Evolutionary conservation across 2,888 invertebrate genomes (phyloP).

Genomic region (Galeopsomyia nigrocyanea): DNA sequence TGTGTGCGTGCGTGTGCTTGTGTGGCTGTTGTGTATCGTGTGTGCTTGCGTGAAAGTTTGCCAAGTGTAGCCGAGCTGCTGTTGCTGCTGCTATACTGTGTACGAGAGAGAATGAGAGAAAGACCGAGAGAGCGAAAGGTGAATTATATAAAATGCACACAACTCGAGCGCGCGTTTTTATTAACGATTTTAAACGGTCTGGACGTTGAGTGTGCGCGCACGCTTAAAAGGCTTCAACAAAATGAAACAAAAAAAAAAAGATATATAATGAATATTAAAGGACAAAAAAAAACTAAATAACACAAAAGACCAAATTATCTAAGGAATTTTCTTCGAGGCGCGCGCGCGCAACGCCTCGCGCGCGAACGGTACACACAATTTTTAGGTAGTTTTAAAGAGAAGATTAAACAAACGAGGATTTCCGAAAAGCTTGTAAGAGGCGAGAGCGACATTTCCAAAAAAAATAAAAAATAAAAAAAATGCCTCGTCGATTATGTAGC

Average conservation of each 20-base stretch:
- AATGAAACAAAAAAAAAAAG: constrained; percentile 10
- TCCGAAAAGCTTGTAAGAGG: background rate
- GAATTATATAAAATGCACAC: background rate
- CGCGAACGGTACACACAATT: constrained; percentile 6
- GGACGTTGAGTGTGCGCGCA: constrained; percentile 5
- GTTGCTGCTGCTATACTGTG: too few species aligned
- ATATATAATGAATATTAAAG: background rate
- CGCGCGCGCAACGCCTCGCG: background rate
- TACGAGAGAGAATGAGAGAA: too few species aligned
- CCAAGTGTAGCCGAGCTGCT: too few species aligned
- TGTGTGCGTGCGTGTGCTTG: background rate
- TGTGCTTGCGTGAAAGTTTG: too few species aligned
- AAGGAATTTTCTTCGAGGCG: constrained; percentile 18
- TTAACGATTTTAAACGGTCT: background rate
- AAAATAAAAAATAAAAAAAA: constrained; percentile 27
- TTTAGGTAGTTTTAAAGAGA: constrained; percentile 35
- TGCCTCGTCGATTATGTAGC: background rate
- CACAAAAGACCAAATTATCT: constrained; percentile 14
- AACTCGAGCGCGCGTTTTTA: background rate
- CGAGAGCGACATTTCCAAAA: background rate
- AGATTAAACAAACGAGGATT: background rate
- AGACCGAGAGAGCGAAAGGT: too few species aligned
- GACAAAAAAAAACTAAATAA: too few species aligned
- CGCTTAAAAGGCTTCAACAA: constrained; percentile 28
- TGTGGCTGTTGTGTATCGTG: too few species aligned